Conservation (phyloP, 2,797 vertebrate genomes). For the Eupleurogrammus muticus region DNA sequence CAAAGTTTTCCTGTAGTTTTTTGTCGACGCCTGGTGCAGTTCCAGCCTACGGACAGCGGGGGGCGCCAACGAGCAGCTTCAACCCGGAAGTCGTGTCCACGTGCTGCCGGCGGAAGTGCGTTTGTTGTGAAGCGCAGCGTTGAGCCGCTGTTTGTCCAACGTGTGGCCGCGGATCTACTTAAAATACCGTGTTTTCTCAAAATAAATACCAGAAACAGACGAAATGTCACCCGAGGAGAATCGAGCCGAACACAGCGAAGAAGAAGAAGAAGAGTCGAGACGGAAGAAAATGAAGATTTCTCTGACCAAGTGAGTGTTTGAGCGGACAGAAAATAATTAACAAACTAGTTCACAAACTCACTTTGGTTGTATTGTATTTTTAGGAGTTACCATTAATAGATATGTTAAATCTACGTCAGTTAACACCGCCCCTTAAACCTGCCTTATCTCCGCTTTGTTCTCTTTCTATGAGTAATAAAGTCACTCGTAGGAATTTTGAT, state of each 20-base stretch:
- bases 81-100: conserved; percentile 66
- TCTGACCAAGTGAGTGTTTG: conserved; percentile 68
- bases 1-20: too few relatives aligned
- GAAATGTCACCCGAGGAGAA: conserved; percentile 41
- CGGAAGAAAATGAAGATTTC: conserved; percentile 80
- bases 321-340: not conserved
- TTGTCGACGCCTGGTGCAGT: conserved; percentile 50
- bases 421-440: too few relatives aligned
- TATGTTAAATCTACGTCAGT: not conserved
- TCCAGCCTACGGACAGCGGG: conserved; percentile 30
- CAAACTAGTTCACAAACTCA: not conserved
- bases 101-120: conserved; percentile 59
- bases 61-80: conserved; percentile 38
- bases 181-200: not conserved
- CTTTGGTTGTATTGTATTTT: not conserved
- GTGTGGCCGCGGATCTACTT: not conserved
- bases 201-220: not conserved
- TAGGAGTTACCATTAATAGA: too few relatives aligned
- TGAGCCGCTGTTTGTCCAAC: not conserved
- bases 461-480: too few relatives aligned
- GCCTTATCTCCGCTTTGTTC: too few relatives aligned
- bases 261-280: conserved; percentile 55
- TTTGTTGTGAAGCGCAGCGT: conserved; percentile 67
- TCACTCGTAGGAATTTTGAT: too few relatives aligned
- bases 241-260: not conserved